phyloP scores from a whole-genome alignment of 1,140 invertebrate species.

The Vollenhovia emeryi region DNA sequence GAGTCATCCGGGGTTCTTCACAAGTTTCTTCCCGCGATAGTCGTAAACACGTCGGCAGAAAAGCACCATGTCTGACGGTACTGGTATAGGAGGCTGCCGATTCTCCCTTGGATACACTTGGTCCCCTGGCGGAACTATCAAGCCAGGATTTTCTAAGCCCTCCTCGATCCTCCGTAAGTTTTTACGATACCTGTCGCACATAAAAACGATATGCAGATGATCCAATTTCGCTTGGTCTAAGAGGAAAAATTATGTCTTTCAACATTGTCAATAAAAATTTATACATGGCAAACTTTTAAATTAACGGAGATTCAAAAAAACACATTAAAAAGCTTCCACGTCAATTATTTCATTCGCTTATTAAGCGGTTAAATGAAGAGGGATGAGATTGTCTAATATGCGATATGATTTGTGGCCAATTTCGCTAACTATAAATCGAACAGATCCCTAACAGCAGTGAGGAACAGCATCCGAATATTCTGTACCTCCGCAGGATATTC shows the following conservation, averaged over 20 bases:
- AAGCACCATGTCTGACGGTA: constrained; percentile 94
- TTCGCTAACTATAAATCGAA: neutral
- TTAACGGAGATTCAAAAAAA: neutral
- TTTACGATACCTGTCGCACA: constrained; percentile 88
- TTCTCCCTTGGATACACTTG: constrained; percentile 85
- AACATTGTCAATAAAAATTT: constrained; percentile 51
- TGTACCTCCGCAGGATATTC: no score
- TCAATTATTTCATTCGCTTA: constrained; percentile 10
- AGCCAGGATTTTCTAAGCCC: constrained; percentile 85
- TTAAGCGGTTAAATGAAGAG: neutral
- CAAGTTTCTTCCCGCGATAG: constrained; percentile 93
- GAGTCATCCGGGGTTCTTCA: constrained; percentile 89
- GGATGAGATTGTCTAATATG: neutral
- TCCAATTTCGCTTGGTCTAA: neutral
- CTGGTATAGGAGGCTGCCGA: constrained; percentile 90
- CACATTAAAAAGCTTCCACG: neutral
- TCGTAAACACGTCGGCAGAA: constrained; percentile 98
- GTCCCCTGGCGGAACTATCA: constrained; percentile 87
- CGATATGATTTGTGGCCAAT: neutral
- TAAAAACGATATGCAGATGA: constrained; percentile 39
- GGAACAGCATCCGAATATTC: no score
- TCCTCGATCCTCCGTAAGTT: constrained; percentile 88
- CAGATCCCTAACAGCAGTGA: no score
- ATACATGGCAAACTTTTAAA: neutral
- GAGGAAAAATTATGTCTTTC: neutral